Conservation (phyloP, 2,113 vertebrate species). For the Sylvicapra grimmia region DNA sequence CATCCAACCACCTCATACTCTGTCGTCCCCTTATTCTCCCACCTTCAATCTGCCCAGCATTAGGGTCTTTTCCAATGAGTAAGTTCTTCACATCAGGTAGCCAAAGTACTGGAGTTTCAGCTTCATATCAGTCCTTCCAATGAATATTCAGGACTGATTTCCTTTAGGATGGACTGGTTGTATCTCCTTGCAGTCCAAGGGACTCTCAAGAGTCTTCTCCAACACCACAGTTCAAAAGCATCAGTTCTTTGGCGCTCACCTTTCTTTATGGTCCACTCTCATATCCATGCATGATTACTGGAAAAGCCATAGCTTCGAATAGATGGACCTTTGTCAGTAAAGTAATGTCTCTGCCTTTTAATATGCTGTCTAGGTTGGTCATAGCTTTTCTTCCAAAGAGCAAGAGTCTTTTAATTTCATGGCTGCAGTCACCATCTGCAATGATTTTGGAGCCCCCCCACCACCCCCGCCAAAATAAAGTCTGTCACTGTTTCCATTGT, state of each 20-base stretch:
- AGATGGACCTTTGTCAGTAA: neutral
- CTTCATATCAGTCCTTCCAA: neutral
- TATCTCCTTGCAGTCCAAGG: neutral
- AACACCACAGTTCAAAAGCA: neutral
- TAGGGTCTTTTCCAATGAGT: neutral
- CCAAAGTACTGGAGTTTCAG: neutral
- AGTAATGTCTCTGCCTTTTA: neutral
- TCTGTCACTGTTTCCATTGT: neutral
- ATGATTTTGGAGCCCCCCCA: neutral
- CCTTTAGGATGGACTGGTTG: neutral
- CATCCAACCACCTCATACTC: neutral
- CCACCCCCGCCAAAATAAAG: neutral
- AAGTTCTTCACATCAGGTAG: neutral
- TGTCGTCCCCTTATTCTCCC: neutral
- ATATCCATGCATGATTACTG: neutral
- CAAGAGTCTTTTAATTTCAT: neutral
- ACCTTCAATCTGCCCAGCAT: neutral
- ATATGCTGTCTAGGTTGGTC: neutral
- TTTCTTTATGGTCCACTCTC: neutral
- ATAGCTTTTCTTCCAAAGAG: neutral
- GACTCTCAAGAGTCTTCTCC: neutral
- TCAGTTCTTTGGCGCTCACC: neutral
- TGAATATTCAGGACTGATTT: neutral
- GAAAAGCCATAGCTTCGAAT: neutral
- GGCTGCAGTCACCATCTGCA: neutral